Evolutionary conservation across 2,113 vertebrate species (phyloP), one percentile per base, ranked within the genome.

Genomic region (Clinocottus analis): DNA sequence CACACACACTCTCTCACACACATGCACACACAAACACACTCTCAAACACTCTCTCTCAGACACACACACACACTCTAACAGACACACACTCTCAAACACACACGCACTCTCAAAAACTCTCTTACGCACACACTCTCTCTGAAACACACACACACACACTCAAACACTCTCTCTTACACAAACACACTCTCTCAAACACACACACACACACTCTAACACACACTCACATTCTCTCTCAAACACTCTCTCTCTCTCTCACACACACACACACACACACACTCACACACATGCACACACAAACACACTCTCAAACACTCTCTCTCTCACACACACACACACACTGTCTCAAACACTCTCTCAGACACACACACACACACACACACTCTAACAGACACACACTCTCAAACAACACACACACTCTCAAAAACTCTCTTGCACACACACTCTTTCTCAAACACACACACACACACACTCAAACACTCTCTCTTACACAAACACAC

Each of bases 181-280:
- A n/a, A n/a, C n/a, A n/a, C n/a, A n/a, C n/a, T n/a, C n/a, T n/a
- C n/a, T n/a, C n/a, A n/a, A n/a, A n/a, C n/a, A n/a, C n/a, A n/a
- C 79, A 85, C 71, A 85, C 72, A 83, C 85, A 82, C 77, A 85
- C 72, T 60, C 80, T 84, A 83, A 4, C 29, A 31, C 29, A 31
- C 29, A 31, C 4, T 2, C 29, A 31, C 29, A 31, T 3, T 2
- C 29, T 77, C 79, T 85, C 71, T 84, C 72, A 83, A 85, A 82
- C 77, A 85, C 72, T 60, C 80, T 84, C 85, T 77, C 79, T 85
- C 71, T 84, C 75, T 82, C 84, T 81, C 80, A 85, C 85, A 78
- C 79, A 85, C 71, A 85, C 75, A 83, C 85, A 82, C 75, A 85
- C 29, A 31, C 29, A 31, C 29, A 31, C 29, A 78, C 79, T 83